phyloP scores from a whole-genome alignment of 2,113 vertebrate genomes.

The Conger conger region DNA sequence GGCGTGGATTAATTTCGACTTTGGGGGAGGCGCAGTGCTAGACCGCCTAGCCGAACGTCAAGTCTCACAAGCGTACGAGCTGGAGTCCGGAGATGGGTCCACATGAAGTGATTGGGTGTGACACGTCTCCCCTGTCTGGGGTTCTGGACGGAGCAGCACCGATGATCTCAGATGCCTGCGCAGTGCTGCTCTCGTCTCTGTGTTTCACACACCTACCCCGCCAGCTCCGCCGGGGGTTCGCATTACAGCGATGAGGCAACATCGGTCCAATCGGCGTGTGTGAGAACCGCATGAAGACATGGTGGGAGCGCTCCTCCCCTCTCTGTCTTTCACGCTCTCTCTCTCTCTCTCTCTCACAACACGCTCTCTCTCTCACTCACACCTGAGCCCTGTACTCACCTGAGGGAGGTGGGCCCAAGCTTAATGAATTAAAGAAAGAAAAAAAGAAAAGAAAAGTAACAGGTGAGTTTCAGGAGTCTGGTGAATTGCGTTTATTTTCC shows the following conservation, averaged over 20 bases:
- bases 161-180: background rate
- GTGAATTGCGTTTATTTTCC: background rate
- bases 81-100: no score
- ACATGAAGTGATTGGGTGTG: background rate
- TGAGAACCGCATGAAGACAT: conserved; percentile 72
- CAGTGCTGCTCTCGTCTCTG: background rate
- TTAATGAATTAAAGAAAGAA: background rate
- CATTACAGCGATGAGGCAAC: conserved; percentile 7
- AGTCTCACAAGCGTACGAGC: no score
- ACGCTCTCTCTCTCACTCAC: background rate
- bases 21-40: no score
- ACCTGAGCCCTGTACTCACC: background rate
- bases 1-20: background rate
- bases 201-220: background rate
- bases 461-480: conserved; percentile 9
- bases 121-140: background rate
- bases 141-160: background rate
- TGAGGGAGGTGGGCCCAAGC: background rate
- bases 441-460: background rate
- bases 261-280: conserved; percentile 47
- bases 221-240: background rate
- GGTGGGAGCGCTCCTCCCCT: conserved; percentile 84
- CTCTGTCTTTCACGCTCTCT: background rate
- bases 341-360: no score
- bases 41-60: no score